Evolutionary conservation across 2,797 vertebrate species (phyloP).

Genomic region (Pseudopleuronectes americanus): DNA sequence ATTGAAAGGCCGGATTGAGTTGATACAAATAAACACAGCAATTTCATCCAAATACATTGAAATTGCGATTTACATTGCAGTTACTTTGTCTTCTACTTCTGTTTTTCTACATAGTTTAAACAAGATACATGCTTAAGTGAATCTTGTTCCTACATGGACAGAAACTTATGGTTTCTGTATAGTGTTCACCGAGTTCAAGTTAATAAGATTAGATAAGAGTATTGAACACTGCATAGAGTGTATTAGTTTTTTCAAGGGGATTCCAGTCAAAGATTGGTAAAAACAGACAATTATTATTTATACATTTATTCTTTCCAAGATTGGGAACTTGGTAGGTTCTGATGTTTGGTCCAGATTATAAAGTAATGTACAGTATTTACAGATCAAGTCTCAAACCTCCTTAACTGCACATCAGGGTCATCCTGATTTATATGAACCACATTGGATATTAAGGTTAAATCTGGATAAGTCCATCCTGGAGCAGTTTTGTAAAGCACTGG

Average conservation of each 20-base stretch:
- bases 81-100: too few species aligned
- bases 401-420: neutral
- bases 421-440: neutral
- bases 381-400: neutral
- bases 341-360: neutral
- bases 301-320: too few species aligned
- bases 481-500: neutral
- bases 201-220: too few species aligned
- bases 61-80: too few species aligned
- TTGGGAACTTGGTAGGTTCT: neutral
- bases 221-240: too few species aligned
- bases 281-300: too few species aligned
- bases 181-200: too few species aligned
- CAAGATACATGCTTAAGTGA: too few species aligned
- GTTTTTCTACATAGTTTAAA: too few species aligned
- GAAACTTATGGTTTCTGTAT: too few species aligned
- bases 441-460: neutral
- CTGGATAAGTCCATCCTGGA: neutral
- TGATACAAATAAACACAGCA: neutral
- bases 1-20: neutral
- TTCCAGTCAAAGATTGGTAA: neutral
- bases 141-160: too few species aligned
- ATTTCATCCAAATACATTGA: neutral
- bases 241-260: too few species aligned
- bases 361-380: neutral